Conservation (phyloP, 1,140 invertebrate genomes). For the Battus philenor region DNA sequence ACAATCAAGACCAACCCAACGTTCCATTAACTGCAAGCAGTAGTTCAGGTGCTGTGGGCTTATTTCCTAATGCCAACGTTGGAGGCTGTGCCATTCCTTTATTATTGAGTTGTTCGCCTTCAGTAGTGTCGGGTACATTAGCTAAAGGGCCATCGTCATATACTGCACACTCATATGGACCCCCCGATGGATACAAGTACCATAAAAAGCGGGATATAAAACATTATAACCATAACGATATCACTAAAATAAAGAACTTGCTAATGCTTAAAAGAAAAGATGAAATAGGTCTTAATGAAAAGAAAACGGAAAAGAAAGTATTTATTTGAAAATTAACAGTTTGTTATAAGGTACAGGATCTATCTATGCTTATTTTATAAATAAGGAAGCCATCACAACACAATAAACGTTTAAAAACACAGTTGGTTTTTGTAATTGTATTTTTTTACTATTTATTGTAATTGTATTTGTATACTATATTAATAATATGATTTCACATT, state of each 20-base stretch:
- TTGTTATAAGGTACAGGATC: not conserved
- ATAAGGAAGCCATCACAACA: not conserved
- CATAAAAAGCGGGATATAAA: constrained; percentile 48
- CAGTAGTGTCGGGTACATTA: constrained; percentile 52
- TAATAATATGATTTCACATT: too few species aligned
- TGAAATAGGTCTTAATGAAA: not conserved
- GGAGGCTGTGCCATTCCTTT: constrained; percentile 54
- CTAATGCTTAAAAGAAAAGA: constrained; percentile 24
- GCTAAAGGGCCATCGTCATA: constrained; percentile 36
- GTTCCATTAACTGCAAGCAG: constrained; percentile 8
- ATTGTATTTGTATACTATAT: not conserved
- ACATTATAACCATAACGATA: constrained; percentile 20
- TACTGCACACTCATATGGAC: constrained; percentile 38
- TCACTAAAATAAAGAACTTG: constrained; percentile 16
- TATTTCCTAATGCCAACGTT: constrained; percentile 53
- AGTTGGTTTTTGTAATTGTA: too few species aligned
- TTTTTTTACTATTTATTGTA: not conserved
- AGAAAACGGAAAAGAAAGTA: not conserved
- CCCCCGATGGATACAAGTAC: constrained; percentile 36
- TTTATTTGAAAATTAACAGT: not conserved
- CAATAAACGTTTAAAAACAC: not conserved
- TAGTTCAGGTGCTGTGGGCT: constrained; percentile 37
- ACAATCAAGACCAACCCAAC: constrained; percentile 22
- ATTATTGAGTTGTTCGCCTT: constrained; percentile 56
- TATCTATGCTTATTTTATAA: not conserved